These are phyloP conservation scores for Bos javanicus DNA, from an alignment of 2,113 vertebrate species.

Conservation along the genomic window DNA sequence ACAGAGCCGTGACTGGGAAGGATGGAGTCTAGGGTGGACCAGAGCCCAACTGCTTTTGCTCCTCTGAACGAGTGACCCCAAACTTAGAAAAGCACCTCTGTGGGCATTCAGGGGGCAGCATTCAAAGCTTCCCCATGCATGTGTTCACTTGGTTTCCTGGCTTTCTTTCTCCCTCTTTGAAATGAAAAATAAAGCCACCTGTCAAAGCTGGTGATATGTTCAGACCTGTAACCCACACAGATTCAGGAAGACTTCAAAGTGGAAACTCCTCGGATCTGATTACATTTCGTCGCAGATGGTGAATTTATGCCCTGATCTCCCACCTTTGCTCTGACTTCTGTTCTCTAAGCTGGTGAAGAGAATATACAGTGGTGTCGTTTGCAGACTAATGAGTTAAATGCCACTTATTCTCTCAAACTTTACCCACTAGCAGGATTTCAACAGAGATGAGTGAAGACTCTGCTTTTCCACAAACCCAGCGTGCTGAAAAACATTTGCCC, in stretches of 20 bases:
- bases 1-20: neutral
- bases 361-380: conserved; percentile 45
- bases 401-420: conserved; percentile 41
- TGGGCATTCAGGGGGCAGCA: neutral
- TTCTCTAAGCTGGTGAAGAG: conserved; percentile 63
- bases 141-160: conserved; percentile 54
- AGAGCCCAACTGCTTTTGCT: neutral
- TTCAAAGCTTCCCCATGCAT: conserved; percentile 42
- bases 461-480: neutral
- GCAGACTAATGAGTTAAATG: conserved; percentile 59
- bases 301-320: conserved; percentile 76
- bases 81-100: neutral
- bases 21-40: neutral
- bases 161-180: conserved; percentile 61
- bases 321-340: conserved; percentile 74
- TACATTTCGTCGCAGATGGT: conserved; percentile 76
- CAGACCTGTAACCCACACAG: conserved; percentile 75
- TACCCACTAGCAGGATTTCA: conserved; percentile 25
- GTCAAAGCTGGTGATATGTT: conserved; percentile 70
- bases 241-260: conserved; percentile 81
- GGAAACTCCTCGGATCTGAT: conserved; percentile 77
- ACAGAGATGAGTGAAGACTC: neutral
- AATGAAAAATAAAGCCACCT: conserved; percentile 72
- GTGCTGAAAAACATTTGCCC: neutral
- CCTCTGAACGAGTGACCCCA: neutral